These are phyloP conservation scores for Podarcis lilfordi DNA, from an alignment of 2,797 vertebrate genomes.

Conservation along the genomic window DNA sequence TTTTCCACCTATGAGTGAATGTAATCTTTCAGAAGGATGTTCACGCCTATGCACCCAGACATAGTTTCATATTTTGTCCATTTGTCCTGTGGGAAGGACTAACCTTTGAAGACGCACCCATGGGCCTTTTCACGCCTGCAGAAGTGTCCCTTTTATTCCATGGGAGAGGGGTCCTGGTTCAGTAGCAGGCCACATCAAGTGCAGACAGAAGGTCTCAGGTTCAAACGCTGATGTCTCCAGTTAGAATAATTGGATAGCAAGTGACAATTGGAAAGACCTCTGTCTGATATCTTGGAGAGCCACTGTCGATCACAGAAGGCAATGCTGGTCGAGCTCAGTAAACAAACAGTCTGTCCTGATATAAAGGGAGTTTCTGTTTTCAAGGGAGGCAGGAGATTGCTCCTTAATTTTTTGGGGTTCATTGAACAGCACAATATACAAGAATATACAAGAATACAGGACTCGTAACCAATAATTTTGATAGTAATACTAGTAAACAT, in stretches of 20 bases:
- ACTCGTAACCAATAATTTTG: no score
- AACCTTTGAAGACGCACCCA: background rate
- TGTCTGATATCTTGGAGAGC: background rate
- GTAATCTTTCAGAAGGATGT: slow-evolving; percentile 15
- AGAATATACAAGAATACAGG: background rate
- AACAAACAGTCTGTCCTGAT: background rate
- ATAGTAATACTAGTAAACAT: background rate
- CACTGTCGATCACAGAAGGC: background rate
- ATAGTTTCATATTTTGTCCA: background rate
- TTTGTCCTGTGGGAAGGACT: background rate
- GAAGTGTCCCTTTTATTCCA: background rate
- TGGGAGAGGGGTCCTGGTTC: background rate
- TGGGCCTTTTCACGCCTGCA: no score
- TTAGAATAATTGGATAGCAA: background rate
- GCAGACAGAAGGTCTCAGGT: background rate
- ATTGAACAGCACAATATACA: background rate
- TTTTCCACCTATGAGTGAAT: slow-evolving; percentile 54
- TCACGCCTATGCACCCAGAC: background rate
- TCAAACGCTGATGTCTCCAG: background rate
- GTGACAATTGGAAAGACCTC: no score
- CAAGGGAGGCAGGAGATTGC: background rate
- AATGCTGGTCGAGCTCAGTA: no score
- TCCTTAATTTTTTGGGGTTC: background rate
- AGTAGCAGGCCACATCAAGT: background rate
- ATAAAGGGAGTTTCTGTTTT: background rate